These are phyloP conservation scores for Merodon equestris DNA, from an alignment of 2,888 invertebrate genomes.

Conservation along the genomic window DNA sequence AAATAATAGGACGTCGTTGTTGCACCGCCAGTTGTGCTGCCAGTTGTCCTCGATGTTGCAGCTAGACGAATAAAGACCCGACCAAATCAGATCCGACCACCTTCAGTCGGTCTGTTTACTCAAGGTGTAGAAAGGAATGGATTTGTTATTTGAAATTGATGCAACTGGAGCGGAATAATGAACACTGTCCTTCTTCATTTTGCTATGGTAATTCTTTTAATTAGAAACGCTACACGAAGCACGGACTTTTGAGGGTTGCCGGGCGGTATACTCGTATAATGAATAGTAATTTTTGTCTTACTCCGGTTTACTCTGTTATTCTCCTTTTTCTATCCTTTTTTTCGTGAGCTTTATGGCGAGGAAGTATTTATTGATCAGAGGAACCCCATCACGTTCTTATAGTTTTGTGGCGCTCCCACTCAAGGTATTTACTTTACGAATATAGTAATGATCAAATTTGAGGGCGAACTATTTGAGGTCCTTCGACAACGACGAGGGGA, in stretches of 20 bases:
- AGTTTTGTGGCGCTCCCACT: too few relatives aligned
- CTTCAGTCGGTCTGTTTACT: neutral
- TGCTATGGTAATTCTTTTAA: conserved; percentile 19
- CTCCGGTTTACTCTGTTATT: too few relatives aligned
- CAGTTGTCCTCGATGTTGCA: neutral
- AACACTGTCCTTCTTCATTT: conserved; percentile 32
- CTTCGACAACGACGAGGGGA: too few relatives aligned
- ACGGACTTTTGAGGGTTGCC: neutral
- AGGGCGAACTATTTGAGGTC: too few relatives aligned
- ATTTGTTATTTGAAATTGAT: conserved; percentile 25
- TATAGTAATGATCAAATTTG: too few relatives aligned
- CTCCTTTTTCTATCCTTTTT: too few relatives aligned
- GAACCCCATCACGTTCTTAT: too few relatives aligned
- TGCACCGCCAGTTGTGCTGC: too few relatives aligned
- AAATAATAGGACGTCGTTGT: neutral
- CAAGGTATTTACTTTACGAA: too few relatives aligned
- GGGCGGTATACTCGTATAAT: neutral
- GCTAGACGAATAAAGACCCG: too few relatives aligned
- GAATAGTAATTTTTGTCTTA: conserved; percentile 9
- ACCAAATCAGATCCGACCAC: too few relatives aligned
- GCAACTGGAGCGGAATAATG: conserved; percentile 19
- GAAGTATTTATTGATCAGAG: conserved; percentile 10
- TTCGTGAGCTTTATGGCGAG: conserved; percentile 1
- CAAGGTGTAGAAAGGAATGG: neutral
- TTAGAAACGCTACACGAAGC: neutral